Evolutionary conservation across 2,113 vertebrate species (phyloP).

Genomic region (human (Homo sapiens)): GRCh38 chr5:171798001-171798500

Average conservation of each 20-base stretch:
- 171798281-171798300: neutral
- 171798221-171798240: neutral
- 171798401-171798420: slow-evolving; percentile 10
- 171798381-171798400: slow-evolving; percentile 21
- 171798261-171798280: neutral
- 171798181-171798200: neutral
- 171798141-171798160: accelerated
- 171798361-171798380: slow-evolving; percentile 53
- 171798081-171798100: neutral
- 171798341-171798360: slow-evolving; percentile 42
- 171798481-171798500: neutral
- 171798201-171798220: neutral
- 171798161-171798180: neutral
- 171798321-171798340: neutral
- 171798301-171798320: slow-evolving; percentile 23
- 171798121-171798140: neutral
- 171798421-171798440: neutral
- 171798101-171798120: accelerated
- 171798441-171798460: neutral
- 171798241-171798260: neutral
- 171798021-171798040: neutral
- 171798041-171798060: neutral
- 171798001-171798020: neutral
- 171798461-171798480: neutral
- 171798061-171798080: neutral